Conservation (phyloP, 1,140 invertebrate genomes). For the Manduca sexta region DNA sequence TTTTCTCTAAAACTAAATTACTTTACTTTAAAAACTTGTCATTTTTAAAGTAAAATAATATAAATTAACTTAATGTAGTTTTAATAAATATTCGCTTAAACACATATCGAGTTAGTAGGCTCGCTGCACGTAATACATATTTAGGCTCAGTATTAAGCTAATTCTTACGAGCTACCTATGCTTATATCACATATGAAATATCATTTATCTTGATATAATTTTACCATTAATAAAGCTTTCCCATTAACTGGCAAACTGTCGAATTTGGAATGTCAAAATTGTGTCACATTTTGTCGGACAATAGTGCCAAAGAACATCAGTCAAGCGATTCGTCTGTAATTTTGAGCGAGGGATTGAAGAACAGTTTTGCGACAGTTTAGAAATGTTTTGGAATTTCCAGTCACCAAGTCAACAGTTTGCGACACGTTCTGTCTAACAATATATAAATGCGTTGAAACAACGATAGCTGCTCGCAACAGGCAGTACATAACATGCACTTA, state of each 20-base stretch:
- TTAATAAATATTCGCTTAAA: constrained; percentile 53
- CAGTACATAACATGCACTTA: constrained; percentile 10
- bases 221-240: constrained; percentile 48
- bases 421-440: constrained; percentile 27
- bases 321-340: too few relatives aligned
- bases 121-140: constrained; percentile 30
- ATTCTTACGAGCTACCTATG: constrained; percentile 34
- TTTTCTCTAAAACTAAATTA: constrained; percentile 36
- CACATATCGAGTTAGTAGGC: constrained; percentile 26
- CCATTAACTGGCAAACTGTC: constrained; percentile 46
- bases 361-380: too few relatives aligned
- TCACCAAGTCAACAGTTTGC: constrained; percentile 40
- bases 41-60: constrained; percentile 38
- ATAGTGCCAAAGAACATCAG: neutral
- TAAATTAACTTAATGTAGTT: constrained; percentile 38
- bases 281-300: neutral
- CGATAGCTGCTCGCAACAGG: neutral
- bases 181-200: constrained; percentile 69
- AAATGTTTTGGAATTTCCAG: neutral
- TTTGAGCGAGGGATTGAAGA: too few relatives aligned
- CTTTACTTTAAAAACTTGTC: constrained; percentile 25
- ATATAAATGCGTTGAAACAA: constrained; percentile 19
- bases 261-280: constrained; percentile 33
- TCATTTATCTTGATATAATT: constrained; percentile 56
- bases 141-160: constrained; percentile 26